These are phyloP conservation scores for Dasypogon diadema DNA, from an alignment of 2,888 invertebrate species.

Conservation along the genomic window DNA sequence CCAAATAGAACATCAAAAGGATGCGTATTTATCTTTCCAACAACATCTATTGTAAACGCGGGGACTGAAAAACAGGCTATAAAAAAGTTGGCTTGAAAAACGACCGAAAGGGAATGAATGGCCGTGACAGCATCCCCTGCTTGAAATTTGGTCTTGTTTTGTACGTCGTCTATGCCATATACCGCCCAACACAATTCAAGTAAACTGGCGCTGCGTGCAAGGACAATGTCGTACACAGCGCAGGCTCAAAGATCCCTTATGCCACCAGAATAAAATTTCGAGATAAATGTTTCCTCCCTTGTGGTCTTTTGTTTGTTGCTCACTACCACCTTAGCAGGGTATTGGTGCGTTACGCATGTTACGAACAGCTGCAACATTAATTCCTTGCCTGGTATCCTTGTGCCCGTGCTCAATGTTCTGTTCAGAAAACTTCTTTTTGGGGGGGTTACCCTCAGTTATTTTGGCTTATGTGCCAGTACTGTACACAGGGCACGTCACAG, in stretches of 20 bases:
- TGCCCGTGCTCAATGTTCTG: not conserved
- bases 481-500: not conserved
- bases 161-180: not conserved
- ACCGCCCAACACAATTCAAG: not conserved
- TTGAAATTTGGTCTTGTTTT: not conserved
- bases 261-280: conserved; percentile 30
- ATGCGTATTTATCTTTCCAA: not conserved
- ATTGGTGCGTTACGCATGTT: conserved; percentile 49
- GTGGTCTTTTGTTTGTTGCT: conserved; percentile 8
- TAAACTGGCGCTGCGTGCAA: conserved; percentile 36
- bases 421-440: conserved; percentile 16
- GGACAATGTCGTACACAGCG: conserved; percentile 31
- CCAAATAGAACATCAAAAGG: not conserved
- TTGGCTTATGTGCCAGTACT: not conserved
- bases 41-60: not conserved
- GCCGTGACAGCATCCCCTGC: not conserved
- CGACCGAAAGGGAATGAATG: not conserved
- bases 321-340: conserved; percentile 4
- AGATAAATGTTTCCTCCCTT: conserved; percentile 27
- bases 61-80: not conserved
- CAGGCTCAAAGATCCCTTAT: conserved; percentile 33
- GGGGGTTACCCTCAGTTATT: not conserved
- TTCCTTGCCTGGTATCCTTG: not conserved
- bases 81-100: not conserved
- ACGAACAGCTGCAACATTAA: conserved; percentile 47